Evolutionary conservation across 2,797 vertebrate species (phyloP).

Genomic region (Microchirus variegatus): DNA sequence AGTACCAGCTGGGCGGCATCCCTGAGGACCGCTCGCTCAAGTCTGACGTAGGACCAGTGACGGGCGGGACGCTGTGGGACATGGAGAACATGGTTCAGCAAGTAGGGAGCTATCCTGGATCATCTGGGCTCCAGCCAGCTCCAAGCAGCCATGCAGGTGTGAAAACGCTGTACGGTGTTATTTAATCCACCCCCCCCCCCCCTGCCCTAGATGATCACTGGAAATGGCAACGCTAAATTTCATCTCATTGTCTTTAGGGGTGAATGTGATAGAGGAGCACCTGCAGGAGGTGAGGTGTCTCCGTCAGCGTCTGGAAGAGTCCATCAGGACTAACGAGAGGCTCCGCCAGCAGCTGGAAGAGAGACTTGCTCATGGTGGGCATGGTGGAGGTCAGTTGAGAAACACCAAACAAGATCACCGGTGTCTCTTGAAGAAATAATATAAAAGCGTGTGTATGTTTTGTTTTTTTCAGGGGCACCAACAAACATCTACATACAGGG

Average conservation of each 20-base stretch:
- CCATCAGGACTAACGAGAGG: slow-evolving; percentile 91
- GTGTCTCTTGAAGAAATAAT: not conserved
- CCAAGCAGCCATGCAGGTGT: slow-evolving; percentile 83
- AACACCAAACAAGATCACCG: not conserved
- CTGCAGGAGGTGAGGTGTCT: slow-evolving; percentile 89
- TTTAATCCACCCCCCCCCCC: too few relatives aligned
- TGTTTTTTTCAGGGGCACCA: slow-evolving; percentile 74
- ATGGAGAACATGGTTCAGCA: slow-evolving; percentile 61
- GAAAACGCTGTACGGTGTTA: not conserved
- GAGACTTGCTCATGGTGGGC: slow-evolving; percentile 77
- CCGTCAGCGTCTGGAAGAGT: slow-evolving; percentile 91
- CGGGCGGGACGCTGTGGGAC: slow-evolving; percentile 76
- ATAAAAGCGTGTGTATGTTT: not conserved
- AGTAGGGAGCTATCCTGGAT: slow-evolving; percentile 70
- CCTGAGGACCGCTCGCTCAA: slow-evolving; percentile 62
- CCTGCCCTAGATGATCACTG: too few relatives aligned
- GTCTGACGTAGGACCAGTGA: slow-evolving; percentile 57
- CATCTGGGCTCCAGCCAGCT: slow-evolving; percentile 65
- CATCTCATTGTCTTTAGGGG: slow-evolving; percentile 68
- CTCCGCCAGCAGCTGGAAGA: slow-evolving; percentile 90
- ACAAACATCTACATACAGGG: slow-evolving; percentile 85
- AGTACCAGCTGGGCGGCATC: slow-evolving; percentile 67
- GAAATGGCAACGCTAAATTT: not conserved
- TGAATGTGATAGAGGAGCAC: slow-evolving; percentile 90
- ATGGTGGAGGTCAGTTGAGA: slow-evolving; percentile 72